Evolutionary conservation across 2,797 vertebrate genomes (phyloP), one percentile per base, ranked within the genome.

Genomic region (Staurois parvus): DNA sequence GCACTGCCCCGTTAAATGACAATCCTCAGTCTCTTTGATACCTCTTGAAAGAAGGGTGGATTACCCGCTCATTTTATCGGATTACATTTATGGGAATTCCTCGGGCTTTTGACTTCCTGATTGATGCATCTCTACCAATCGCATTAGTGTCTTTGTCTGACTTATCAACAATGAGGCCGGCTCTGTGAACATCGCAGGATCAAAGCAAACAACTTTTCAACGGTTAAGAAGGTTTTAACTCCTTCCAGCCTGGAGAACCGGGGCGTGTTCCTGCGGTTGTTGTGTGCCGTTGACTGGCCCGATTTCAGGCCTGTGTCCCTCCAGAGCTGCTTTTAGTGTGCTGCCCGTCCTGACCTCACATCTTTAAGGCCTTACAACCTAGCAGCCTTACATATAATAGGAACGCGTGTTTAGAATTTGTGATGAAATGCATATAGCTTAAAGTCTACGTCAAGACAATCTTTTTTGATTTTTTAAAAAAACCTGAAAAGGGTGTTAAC

Each of bases 221-320:
- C 66, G 77, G 88, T 64, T 5, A 21, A 81, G 76, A 88, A 92
- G 89, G 89, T 91, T 89, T 91, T 89, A 92, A 91, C 92, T 91
- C 91, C 89, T 89, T 30, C 59, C 68, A 21, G 24, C 29, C 29
- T 24, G 26, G 64, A 42, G 37, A n/a, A 26, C 59, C 59, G 24
- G 56, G 48, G 48, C 15, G 48, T 52, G 48, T 19, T 5, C 15
- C 4, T 52, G 48, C 48, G 48, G 48, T 52, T 19, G 17, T 19
- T 45, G 42, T 45, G 42, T 45, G 42, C 15, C 15, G 42, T 45
- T 52, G 1, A 52, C 48, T 52, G 42, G 42, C 11, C 42, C 13
- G 48, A 52, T 52, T 52, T 52, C 48, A 19, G 13, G 13, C 13
- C 48, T 52, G 48, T 17, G 48, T 17, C 48, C 48, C 48, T 19